phyloP scores from a whole-genome alignment of 2,888 invertebrate genomes.

The Drosophila falleni region DNA sequence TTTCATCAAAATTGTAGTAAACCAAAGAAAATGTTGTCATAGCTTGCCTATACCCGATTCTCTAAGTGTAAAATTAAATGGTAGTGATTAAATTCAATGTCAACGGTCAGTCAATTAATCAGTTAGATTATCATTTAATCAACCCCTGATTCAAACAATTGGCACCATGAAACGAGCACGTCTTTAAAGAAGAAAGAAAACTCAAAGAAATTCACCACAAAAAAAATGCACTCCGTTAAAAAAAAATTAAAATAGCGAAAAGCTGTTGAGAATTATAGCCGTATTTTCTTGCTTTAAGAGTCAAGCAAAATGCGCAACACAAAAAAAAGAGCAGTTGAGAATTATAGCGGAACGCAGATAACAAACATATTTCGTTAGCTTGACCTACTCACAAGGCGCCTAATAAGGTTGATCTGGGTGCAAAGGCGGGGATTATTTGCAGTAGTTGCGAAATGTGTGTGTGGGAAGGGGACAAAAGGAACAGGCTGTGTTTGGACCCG shows the following conservation, averaged over 20 bases:
- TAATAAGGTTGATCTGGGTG: constrained; percentile 34
- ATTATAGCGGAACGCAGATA: constrained; percentile 8
- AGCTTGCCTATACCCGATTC: too few species aligned
- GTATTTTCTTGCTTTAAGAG: constrained; percentile 1
- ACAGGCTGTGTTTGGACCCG: neutral
- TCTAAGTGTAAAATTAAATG: too few species aligned
- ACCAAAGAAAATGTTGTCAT: too few species aligned
- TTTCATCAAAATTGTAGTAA: too few species aligned
- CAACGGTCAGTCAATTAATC: neutral
- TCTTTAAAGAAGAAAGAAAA: neutral
- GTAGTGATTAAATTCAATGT: too few species aligned
- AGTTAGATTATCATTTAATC: neutral
- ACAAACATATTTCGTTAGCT: constrained; percentile 12
- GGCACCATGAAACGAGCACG: neutral
- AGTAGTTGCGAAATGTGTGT: neutral
- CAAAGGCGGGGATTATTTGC: constrained; percentile 30
- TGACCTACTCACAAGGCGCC: constrained; percentile 13
- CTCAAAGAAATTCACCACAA: neutral
- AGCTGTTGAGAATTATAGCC: constrained; percentile 1
- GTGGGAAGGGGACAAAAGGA: neutral
- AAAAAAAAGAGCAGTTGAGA: constrained; percentile 1
- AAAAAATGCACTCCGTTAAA: neutral
- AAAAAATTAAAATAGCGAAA: too few species aligned
- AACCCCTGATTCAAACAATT: neutral
- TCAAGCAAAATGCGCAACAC: neutral